Percentiles rank a stretch among this genome's conserved stretches.
Evolutionary conservation across 1,140 invertebrate genomes (phyloP).

Genomic region (Calliopsis andreniformis): DNA sequence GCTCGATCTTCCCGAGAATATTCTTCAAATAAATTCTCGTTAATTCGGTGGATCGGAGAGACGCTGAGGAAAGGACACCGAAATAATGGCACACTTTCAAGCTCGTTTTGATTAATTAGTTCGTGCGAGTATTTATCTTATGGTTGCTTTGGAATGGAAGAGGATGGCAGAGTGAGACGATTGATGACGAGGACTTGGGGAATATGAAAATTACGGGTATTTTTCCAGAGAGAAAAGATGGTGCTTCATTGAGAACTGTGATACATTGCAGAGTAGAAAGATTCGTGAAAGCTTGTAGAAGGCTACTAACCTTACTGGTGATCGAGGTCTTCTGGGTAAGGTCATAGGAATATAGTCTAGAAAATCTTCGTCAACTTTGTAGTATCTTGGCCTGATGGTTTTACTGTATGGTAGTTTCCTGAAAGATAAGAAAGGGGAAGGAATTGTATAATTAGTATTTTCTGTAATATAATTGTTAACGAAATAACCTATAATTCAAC

Average conservation of each 20-base stretch:
- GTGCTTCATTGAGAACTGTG: too few relatives aligned
- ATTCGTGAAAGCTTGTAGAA: neutral
- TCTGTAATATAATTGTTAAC: too few relatives aligned
- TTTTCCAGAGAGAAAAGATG: too few relatives aligned
- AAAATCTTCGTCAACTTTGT: neutral
- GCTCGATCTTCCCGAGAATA: neutral
- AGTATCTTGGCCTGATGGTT: constrained; percentile 26
- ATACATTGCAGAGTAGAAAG: neutral
- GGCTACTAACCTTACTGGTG: constrained; percentile 35
- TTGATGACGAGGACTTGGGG: neutral
- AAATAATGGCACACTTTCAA: neutral
- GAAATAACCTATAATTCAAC: too few relatives aligned
- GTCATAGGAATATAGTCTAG: neutral
- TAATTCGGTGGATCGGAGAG: neutral
- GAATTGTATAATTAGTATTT: neutral
- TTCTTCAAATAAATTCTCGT: constrained; percentile 24
- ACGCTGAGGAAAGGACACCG: too few relatives aligned
- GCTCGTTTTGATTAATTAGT: neutral
- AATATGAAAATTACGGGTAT: too few relatives aligned
- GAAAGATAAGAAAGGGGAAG: neutral
- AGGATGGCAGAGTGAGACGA: neutral
- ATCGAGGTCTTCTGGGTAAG: constrained; percentile 29
- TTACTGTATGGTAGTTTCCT: constrained; percentile 34
- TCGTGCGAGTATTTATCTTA: neutral
- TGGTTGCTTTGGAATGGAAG: neutral